Percentiles rank a stretch among this genome's conserved stretches.
Conservation (phyloP, 1,140 invertebrate genomes). For the Magallana angulata region DNA sequence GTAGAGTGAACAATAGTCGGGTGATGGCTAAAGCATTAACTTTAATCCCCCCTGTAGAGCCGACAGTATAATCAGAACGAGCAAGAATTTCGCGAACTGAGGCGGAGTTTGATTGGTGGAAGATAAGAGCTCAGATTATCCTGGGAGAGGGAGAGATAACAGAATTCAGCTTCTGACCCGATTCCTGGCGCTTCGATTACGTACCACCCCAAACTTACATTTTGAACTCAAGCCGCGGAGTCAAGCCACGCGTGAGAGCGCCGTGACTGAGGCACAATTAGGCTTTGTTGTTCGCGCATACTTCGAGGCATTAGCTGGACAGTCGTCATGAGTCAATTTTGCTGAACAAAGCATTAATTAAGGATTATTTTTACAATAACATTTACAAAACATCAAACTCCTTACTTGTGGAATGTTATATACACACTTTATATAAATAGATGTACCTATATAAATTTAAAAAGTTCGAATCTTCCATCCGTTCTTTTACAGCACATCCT, state of each 20-base stretch:
- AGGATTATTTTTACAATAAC: no score
- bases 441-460: no score
- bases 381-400: no score
- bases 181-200: not conserved
- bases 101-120: slow-evolving; percentile 1
- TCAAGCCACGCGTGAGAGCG: not conserved
- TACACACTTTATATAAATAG: no score
- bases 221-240: not conserved
- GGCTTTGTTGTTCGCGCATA: slow-evolving; percentile 13
- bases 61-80: not conserved
- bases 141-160: slow-evolving; percentile 7
- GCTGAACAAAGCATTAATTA: no score
- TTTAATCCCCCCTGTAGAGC: not conserved
- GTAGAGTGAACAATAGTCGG: not conserved
- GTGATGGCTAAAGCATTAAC: slow-evolving; percentile 13
- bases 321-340: no score
- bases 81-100: not conserved
- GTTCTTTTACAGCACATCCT: no score
- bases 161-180: slow-evolving; percentile 19
- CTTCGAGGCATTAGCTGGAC: not conserved
- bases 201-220: not conserved
- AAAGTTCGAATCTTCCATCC: no score
- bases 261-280: not conserved
- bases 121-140: slow-evolving; percentile 9
- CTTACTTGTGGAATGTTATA: no score